Evolutionary conservation across 2,888 invertebrate species (phyloP).

Genomic region (Abscondita cerata): DNA sequence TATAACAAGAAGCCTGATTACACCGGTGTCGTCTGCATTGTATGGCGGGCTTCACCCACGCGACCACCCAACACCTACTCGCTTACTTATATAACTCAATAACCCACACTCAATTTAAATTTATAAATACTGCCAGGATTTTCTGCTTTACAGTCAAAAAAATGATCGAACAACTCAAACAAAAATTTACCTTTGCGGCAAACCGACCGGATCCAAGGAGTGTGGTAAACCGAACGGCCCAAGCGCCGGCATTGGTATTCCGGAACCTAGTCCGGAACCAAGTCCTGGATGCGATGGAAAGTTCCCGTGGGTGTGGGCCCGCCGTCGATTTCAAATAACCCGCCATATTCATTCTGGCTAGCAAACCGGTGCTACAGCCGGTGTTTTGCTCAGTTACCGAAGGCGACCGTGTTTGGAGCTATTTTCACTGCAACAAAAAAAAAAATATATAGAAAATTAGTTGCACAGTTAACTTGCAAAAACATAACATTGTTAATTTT

Average conservation of each 20-base stretch:
- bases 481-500: neutral
- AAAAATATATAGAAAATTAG: neutral
- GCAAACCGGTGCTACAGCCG: conserved; percentile 39
- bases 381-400: conserved; percentile 31
- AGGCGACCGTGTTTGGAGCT: conserved; percentile 36
- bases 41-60: conserved; percentile 29
- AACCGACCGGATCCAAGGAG: conserved; percentile 53
- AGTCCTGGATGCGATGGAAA: conserved; percentile 51
- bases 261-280: conserved; percentile 45
- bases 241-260: conserved; percentile 51
- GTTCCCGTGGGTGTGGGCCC: conserved; percentile 48
- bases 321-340: conserved; percentile 51
- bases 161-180: too few relatives aligned
- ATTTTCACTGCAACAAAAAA: conserved; percentile 47
- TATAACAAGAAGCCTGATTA: conserved; percentile 26
- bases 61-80: conserved; percentile 25
- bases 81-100: conserved; percentile 16
- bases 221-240: conserved; percentile 53
- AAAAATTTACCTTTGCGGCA: conserved; percentile 57
- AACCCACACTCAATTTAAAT: conserved; percentile 2
- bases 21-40: conserved; percentile 26
- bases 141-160: neutral
- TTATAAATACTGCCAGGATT: conserved; percentile 8
- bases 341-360: conserved; percentile 52
- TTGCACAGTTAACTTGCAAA: too few relatives aligned